phyloP scores from a whole-genome alignment of 2,888 invertebrate genomes.

The Tiliacea aurago region DNA sequence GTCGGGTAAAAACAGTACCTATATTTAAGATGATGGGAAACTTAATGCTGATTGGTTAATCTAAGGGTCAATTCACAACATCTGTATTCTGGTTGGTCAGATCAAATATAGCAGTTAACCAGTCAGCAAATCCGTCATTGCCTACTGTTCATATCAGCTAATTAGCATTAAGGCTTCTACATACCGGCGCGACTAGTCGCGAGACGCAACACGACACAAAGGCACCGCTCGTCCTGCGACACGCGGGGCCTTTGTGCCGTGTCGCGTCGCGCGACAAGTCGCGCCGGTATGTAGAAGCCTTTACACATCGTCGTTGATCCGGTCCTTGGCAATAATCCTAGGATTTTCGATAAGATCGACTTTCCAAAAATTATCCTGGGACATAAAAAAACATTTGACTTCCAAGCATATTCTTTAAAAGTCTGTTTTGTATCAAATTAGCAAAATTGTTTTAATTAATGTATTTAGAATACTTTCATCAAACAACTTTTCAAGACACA shows the following conservation, averaged over 20 bases:
- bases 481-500: not conserved
- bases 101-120: not conserved
- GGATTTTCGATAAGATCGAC: not conserved
- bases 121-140: not conserved
- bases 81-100: constrained; percentile 2
- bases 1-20: not conserved
- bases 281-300: too few relatives aligned
- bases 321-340: not conserved
- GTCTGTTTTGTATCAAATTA: not conserved
- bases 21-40: not conserved
- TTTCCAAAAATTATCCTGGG: not conserved
- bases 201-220: too few relatives aligned
- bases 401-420: not conserved
- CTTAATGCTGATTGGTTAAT: not conserved
- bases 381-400: not conserved
- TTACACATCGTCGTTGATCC: too few relatives aligned
- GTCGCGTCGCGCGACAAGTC: too few relatives aligned
- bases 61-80: not conserved
- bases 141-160: not conserved
- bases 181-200: too few relatives aligned
- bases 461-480: not conserved
- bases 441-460: not conserved
- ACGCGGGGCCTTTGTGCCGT: too few relatives aligned
- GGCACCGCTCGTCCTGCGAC: too few relatives aligned
- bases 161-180: constrained; percentile 2